These are phyloP conservation scores for Chelidonichthys spinosus DNA, from an alignment of 2,797 vertebrate genomes.

Conservation along the genomic window DNA sequence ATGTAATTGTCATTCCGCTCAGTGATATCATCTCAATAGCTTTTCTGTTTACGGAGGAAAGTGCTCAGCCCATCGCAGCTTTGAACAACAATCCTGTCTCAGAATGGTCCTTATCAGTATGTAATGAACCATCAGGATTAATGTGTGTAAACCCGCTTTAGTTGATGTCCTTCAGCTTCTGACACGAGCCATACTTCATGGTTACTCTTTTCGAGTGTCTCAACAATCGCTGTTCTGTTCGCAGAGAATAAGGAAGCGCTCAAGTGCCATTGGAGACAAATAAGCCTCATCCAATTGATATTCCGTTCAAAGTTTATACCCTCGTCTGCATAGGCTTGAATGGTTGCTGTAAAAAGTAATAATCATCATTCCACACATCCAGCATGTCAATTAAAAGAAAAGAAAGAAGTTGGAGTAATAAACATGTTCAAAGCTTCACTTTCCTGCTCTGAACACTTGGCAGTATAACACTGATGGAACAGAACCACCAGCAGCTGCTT, in stretches of 20 bases:
- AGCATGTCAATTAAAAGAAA: slow-evolving; percentile 1
- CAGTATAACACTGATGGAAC: slow-evolving; percentile 18
- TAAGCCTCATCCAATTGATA: slow-evolving; percentile 37
- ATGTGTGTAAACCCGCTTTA: slow-evolving; percentile 16
- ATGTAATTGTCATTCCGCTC: slow-evolving; percentile 32
- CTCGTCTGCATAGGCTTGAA: slow-evolving; percentile 5
- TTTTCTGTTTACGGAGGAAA: slow-evolving; percentile 33
- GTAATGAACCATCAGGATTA: slow-evolving; percentile 41
- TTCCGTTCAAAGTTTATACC: slow-evolving; percentile 29
- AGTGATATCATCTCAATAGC: slow-evolving; percentile 16
- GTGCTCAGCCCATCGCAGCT: slow-evolving; percentile 6
- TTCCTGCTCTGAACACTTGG: slow-evolving; percentile 39
- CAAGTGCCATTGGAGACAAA: slow-evolving; percentile 39
- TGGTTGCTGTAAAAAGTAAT: slow-evolving; percentile 24
- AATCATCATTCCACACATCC: neutral
- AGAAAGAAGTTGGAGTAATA: slow-evolving; percentile 4
- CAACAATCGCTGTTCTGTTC: slow-evolving; percentile 28
- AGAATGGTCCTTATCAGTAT: slow-evolving; percentile 39
- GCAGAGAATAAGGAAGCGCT: slow-evolving; percentile 17
- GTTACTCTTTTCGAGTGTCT: slow-evolving; percentile 38
- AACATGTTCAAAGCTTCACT: slow-evolving; percentile 29
- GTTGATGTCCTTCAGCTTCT: slow-evolving; percentile 48
- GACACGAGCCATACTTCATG: slow-evolving; percentile 33
- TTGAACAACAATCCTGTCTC: slow-evolving; percentile 39
- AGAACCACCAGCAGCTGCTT: slow-evolving; percentile 36